Evolutionary conservation across 2,113 vertebrate species (phyloP).

Genomic region (Cnemophilus loriae): DNA sequence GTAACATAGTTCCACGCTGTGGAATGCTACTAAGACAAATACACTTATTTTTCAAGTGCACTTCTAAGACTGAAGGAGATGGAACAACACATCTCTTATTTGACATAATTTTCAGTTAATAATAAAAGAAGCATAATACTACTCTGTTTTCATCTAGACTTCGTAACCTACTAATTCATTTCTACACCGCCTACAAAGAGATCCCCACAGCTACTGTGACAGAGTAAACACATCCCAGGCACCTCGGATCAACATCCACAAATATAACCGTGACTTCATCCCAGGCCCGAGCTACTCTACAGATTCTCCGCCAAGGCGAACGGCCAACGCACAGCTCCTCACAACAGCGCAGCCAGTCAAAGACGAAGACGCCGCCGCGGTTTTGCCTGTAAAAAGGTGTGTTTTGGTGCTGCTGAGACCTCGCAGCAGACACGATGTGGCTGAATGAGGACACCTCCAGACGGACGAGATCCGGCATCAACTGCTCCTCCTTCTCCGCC

Average conservation of each 20-base stretch:
- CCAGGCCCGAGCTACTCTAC: neutral
- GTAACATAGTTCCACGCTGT: rapidly evolving
- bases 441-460: rapidly evolving
- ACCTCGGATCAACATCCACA: neutral
- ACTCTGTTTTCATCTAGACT: neutral
- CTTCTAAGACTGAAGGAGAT: neutral
- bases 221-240: neutral
- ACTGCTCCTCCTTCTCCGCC: rapidly evolving
- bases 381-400: neutral
- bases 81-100: neutral
- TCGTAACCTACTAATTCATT: neutral
- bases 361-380: too few species aligned
- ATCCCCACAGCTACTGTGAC: neutral
- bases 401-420: neutral
- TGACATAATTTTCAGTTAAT: rapidly evolving
- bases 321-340: neutral
- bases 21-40: neutral
- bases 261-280: neutral
- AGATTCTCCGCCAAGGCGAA: neutral
- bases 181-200: neutral
- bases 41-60: neutral
- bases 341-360: neutral
- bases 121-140: neutral
- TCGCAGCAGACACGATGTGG: rapidly evolving
- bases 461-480: neutral